Evolutionary conservation across 2,797 vertebrate species (phyloP).

Genomic region (Pipistrellus pygmaeus): DNA sequence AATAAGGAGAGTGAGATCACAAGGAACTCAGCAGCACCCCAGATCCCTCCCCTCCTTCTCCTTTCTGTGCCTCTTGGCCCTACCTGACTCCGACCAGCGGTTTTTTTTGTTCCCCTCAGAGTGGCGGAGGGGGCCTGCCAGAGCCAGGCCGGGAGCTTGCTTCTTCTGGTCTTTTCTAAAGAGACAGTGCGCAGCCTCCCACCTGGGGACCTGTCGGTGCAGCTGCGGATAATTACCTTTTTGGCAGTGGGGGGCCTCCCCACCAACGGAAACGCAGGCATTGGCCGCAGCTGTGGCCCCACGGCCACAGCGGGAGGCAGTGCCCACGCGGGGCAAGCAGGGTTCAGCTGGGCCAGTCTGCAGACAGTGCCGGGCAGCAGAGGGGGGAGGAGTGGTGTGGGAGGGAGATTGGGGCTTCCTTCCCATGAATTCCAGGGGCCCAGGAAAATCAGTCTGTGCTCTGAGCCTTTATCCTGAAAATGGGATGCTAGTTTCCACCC

Average conservation of each 20-base stretch:
- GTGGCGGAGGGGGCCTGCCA: constrained; percentile 46
- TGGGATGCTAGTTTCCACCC: neutral
- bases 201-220: constrained; percentile 78
- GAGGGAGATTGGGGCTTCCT: neutral
- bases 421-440: neutral
- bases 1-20: constrained; percentile 21
- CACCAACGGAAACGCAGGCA: constrained; percentile 27
- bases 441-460: neutral
- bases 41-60: neutral
- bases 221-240: constrained; percentile 64
- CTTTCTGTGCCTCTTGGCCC: neutral
- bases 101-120: neutral
- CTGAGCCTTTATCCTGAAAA: neutral
- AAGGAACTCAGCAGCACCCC: constrained; percentile 31
- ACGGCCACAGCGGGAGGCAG: neutral
- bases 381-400: neutral
- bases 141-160: constrained; percentile 14
- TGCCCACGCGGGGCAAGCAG: neutral
- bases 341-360: neutral
- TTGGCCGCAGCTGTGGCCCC: constrained; percentile 54
- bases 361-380: neutral
- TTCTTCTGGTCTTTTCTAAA: constrained; percentile 61
- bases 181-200: constrained; percentile 56
- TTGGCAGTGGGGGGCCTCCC: constrained; percentile 15
- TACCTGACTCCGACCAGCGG: neutral